These are phyloP conservation scores for Dolichoris vasculosae DNA, from an alignment of 1,140 invertebrate genomes.

Conservation along the genomic window DNA sequence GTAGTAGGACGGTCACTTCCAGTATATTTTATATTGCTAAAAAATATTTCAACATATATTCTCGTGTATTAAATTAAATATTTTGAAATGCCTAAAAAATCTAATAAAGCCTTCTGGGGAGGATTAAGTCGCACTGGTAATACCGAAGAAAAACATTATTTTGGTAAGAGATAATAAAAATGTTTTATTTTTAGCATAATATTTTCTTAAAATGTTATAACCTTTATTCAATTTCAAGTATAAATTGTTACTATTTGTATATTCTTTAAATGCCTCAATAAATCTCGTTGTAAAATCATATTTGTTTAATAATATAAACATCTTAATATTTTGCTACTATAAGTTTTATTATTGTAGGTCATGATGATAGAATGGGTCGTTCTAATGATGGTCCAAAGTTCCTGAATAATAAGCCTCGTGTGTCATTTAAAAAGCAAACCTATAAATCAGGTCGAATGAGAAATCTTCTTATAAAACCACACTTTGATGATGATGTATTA, in stretches of 20 bases:
- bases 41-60: not conserved
- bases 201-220: not conserved
- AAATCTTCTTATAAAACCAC: constrained; percentile 48
- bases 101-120: constrained; percentile 53
- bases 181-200: not conserved
- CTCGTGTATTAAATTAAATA: not conserved
- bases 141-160: constrained; percentile 57
- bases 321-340: not conserved
- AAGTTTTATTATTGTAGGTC: constrained; percentile 53
- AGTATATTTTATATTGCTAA: not conserved
- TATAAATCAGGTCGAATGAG: constrained; percentile 18
- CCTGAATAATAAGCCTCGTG: constrained; percentile 55
- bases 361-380: constrained; percentile 61
- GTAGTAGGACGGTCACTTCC: not conserved
- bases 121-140: constrained; percentile 46
- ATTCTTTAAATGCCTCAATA: not conserved
- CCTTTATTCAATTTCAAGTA: not conserved
- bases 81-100: constrained; percentile 57
- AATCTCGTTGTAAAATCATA: not conserved
- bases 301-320: not conserved
- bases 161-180: constrained; percentile 51
- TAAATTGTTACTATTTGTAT: not conserved
- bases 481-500: constrained; percentile 62
- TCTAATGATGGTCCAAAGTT: constrained; percentile 39
- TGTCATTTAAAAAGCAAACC: constrained; percentile 61